Base-by-base conservation (phyloP, 2,797 vertebrate genomes). In the Melanotaenia nigrans region DNA sequence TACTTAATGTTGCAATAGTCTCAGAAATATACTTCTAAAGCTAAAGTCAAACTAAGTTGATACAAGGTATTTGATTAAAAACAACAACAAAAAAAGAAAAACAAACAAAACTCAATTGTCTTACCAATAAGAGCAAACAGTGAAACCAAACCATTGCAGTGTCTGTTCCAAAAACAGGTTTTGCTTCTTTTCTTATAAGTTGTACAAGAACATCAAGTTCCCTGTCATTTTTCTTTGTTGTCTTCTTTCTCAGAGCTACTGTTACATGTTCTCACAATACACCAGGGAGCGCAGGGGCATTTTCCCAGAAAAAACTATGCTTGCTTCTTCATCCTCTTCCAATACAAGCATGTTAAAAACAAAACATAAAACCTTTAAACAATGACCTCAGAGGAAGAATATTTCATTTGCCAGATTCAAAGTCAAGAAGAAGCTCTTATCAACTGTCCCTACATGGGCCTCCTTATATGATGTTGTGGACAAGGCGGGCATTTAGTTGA, bases 261-360 rank as follows among this genome's bases (percentile, higher is more conserved):
- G 45, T 82, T 73, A 78, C 85, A 87, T 70, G 83, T 83, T 80
- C 77, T 79, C 71, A 77, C 72, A 60, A 83, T 72, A 78, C 71
- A 74, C 73, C 67, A 54, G 79, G 79, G 83, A 86, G 71, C 55
- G 30, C n/a, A 24, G 75, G 59, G 71, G 68, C 64, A 56, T 82
- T 89, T 90, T 85, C 85, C 87, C 87, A 85, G 84, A 28, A 28
- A 87, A 68, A 71, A 5, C 20, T 4, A 38, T 20, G 62, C 28
- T 25, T 73, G 72, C 66, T 11, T 57, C 60, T 47, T 70, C 58
- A 72, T 81, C 78, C 68, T 78, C 63, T 67, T 91, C 75, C 83
- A 87, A 74, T 49, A 45, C 14, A 4, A 68, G 56, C 18, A 72
- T 25, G 38, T 25, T 61, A 58, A 75, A 76, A 59, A 71, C 77